Evolutionary conservation across 2,888 invertebrate species (phyloP), one percentile per base, ranked within the genome.

Genomic region (Andrena trimmerana): DNA sequence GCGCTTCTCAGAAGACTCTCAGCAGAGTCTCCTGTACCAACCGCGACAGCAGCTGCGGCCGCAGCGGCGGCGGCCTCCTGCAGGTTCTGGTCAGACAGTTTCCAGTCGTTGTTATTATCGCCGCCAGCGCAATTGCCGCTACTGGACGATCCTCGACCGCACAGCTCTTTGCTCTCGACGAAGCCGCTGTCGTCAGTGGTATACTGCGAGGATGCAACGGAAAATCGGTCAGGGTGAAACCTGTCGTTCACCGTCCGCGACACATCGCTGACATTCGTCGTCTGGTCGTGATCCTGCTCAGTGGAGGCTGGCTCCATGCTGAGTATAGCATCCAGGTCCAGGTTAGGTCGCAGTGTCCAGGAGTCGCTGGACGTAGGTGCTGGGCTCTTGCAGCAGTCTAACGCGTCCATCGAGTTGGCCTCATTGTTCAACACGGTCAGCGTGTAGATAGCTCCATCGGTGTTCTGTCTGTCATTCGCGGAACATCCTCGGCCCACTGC

Each of bases 361-460:
- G 96, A 95, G 94, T 95, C 95, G 91, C 96, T 95, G 94, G 95
- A 94, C 93, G 95, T 83, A 91, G 94, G 82, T 91, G 93, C 93
- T 92, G 95, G 94, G 94, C 95, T 94, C 76, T 94, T 94, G 89
- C 94, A 93, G 52, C 94, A 93, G 66, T 94, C 94, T 24, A 94
- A 66, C 0, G 91, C 93, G 81, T 94, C 94, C 93, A 94, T 94
- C 5, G 94, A 94, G 67, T 93, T 94, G 0, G 93, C 92, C 89
- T 96, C 96, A 89, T 97, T 97, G 94, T 98, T 97, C 92, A 98
- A 96, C 93, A 98, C 97, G 91, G 98, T 98, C 85, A 98, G 94
- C 77, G 98, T 98, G 94, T 98, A 98, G 92, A 98, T 98, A 93
- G 96, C 94, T 82, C 95, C 95, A 84, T 95, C 95, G 6, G 95